phyloP scores from a whole-genome alignment of 2,888 invertebrate genomes.

The Matsumyia berberina region DNA sequence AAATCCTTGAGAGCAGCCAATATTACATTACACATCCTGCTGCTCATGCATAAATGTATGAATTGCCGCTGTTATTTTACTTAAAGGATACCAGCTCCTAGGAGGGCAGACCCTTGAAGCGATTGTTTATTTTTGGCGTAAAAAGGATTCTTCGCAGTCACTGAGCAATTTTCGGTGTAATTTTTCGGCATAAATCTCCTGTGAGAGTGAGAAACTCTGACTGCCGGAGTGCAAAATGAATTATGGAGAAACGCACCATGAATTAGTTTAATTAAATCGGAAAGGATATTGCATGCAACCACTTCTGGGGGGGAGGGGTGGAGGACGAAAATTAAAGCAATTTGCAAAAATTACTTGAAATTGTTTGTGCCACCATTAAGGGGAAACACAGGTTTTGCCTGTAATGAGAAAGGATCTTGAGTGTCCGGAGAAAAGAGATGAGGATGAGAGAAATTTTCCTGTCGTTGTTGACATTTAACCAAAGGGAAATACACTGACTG shows the following conservation, averaged over 20 bases:
- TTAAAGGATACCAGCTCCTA: conserved; percentile 56
- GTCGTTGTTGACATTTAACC: conserved; percentile 46
- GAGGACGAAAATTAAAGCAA: conserved; percentile 13
- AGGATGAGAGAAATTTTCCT: background rate
- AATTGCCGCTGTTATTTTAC: conserved; percentile 57
- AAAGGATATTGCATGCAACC: conserved; percentile 15
- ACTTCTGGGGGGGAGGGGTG: background rate
- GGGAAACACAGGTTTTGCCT: conserved; percentile 24
- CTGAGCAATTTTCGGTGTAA: conserved; percentile 73
- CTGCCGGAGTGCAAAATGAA: conserved; percentile 33
- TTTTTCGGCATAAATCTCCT: conserved; percentile 70
- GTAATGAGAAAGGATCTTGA: conserved; percentile 20
- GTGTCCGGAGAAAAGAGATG: background rate
- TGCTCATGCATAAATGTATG: conserved; percentile 77
- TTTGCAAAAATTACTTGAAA: conserved; percentile 44
- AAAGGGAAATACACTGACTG: background rate
- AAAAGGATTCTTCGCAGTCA: conserved; percentile 72
- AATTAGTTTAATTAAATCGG: conserved; percentile 67
- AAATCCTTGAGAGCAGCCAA: conserved; percentile 62
- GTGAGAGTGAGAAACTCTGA: conserved; percentile 29
- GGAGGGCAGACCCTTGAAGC: no score
- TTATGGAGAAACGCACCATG: conserved; percentile 58
- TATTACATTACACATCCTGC: conserved; percentile 75
- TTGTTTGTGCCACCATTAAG: background rate
- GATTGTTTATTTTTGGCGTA: conserved; percentile 65